Evolutionary conservation across 2,797 vertebrate genomes (phyloP), one percentile per base, ranked within the genome.

Genomic region (Craterocephalus amniculus): DNA sequence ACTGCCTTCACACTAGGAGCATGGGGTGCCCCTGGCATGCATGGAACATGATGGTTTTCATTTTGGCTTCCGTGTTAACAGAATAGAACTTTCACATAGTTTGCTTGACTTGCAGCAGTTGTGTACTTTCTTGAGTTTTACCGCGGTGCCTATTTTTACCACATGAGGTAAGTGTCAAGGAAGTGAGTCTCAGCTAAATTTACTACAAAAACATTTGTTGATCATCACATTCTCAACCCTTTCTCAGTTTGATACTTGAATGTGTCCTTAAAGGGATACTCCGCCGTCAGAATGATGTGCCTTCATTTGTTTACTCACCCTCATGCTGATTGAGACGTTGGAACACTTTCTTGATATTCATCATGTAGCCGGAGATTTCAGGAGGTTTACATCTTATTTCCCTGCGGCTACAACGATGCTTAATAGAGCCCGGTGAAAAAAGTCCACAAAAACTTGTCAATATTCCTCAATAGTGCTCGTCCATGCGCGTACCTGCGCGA

Each of bases 221-320:
- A 48, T 48, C 6, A 48, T n/a, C 7, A 48, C 43, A 48, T n/a
- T 6, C 8, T 48, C 20, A 18, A 27, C 22, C 1, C 27, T 69
- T 51, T 58, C 13, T 20, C 16, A 0, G 32, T 12, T n/a, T 18
- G 49, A 48, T 48, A 27, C 58, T 60, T 10, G 51, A 14, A 54
- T 64, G 18, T 69, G 67, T 75, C 58, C 56, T 58, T n/a, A 66
- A 67, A 36, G n/a, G n/a, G n/a, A n/a, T n/a, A n/a, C n/a, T n/a
- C n/a, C n/a, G n/a, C n/a, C n/a, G n/a, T n/a, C n/a, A n/a, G n/a
- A n/a, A n/a, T n/a, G n/a, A n/a, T n/a, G n/a, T n/a, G n/a, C n/a
- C n/a, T n/a, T n/a, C n/a, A n/a, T n/a, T n/a, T n/a, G n/a, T n/a
- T n/a, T n/a, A n/a, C n/a, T n/a, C n/a, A n/a, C n/a, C n/a, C n/a